Percentiles rank a stretch among this genome's conserved stretches.
Evolutionary conservation across 2,888 invertebrate species (phyloP).

Genomic region (Rhopalosiphum nymphaeae): DNA sequence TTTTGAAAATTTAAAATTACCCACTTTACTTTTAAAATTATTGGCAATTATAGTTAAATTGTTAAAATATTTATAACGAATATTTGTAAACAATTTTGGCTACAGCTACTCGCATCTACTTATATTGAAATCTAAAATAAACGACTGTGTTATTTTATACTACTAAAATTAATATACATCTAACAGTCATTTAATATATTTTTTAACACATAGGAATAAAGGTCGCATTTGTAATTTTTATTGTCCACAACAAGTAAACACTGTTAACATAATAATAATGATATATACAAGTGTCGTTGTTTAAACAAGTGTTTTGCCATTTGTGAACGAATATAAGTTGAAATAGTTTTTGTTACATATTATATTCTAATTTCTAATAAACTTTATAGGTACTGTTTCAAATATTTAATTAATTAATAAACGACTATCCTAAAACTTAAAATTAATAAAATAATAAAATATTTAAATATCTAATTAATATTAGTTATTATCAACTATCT

Average conservation of each 20-base stretch:
- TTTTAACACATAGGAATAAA: constrained; percentile 10
- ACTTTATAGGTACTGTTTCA: background rate
- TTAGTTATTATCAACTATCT: background rate
- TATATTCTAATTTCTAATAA: background rate
- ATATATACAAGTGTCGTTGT: constrained; percentile 25
- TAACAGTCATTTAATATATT: constrained; percentile 5
- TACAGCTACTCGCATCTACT: background rate
- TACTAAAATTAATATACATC: background rate
- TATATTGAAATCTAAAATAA: background rate
- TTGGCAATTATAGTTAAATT: background rate
- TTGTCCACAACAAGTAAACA: constrained; percentile 39
- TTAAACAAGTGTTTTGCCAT: constrained; percentile 59
- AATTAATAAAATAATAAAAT: background rate
- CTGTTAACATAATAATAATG: constrained; percentile 21
- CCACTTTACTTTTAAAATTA: background rate
- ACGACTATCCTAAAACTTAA: background rate
- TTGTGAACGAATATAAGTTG: constrained; percentile 29
- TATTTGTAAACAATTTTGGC: background rate
- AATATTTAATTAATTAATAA: constrained; percentile 15
- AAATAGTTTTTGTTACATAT: constrained; percentile 26
- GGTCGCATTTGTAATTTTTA: constrained; percentile 39
- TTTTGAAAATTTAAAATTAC: background rate
- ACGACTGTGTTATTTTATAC: background rate
- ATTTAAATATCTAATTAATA: background rate
- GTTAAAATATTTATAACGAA: background rate